phyloP scores from a whole-genome alignment of 2,113 vertebrate species.

The Channa maculata region DNA sequence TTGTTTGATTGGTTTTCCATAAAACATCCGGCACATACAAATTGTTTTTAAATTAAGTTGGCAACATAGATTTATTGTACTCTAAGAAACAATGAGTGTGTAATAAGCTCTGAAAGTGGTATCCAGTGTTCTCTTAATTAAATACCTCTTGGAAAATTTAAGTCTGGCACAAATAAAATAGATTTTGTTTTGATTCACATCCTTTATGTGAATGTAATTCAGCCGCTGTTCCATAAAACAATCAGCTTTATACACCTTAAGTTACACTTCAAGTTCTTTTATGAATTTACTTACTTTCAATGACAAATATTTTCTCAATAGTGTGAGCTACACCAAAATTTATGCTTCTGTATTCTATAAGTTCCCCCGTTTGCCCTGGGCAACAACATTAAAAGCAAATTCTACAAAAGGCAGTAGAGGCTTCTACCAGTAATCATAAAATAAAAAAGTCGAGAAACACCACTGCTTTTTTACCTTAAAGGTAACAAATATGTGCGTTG shows the following conservation, averaged over 20 bases:
- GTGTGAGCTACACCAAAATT: neutral
- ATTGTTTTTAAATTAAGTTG: constrained; percentile 46
- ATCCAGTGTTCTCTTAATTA: constrained; percentile 41
- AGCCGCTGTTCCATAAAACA: constrained; percentile 6
- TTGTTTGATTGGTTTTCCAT: constrained; percentile 42
- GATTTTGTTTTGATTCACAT: constrained; percentile 54
- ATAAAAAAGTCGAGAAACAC: neutral
- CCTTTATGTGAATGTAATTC: constrained; percentile 30
- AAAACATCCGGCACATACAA: constrained; percentile 29
- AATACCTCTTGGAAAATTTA: constrained; percentile 52
- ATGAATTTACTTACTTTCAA: neutral
- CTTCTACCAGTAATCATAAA: neutral
- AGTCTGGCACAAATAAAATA: constrained; percentile 39
- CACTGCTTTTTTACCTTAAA: neutral
- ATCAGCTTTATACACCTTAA: constrained; percentile 20
- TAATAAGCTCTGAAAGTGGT: constrained; percentile 43
- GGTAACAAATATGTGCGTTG: constrained; percentile 10
- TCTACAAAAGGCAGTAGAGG: neutral
- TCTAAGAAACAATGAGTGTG: constrained; percentile 34
- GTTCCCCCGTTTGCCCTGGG: neutral
- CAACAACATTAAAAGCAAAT: neutral
- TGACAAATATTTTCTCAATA: neutral
- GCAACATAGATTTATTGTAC: constrained; percentile 22
- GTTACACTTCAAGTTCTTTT: neutral
- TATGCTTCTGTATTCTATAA: neutral